Base-by-base conservation (phyloP, 2,888 invertebrate genomes). In the Plemyria rubiginata region DNA sequence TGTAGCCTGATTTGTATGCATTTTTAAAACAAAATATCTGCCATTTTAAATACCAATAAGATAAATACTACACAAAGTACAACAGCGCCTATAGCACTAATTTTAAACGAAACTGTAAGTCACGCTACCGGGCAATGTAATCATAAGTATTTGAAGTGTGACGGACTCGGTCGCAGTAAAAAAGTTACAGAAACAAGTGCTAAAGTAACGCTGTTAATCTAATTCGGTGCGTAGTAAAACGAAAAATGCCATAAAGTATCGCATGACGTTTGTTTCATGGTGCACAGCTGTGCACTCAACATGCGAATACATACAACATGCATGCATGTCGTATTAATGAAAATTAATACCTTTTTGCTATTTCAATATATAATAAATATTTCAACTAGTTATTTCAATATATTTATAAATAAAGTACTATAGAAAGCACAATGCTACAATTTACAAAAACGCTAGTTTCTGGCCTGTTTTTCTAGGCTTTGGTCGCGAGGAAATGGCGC, bases 211-310 rank as follows among this genome's bases (percentile, higher is more conserved):
- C 67, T 72, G 77, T 85, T 79, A 80, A 82, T 85, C 84, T 86
- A 85, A 85, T 79, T 83, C 79, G 67, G 83, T 68, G 54, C 66
- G 82, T 71, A 78, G 77, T 87, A 82, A 86, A 86, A 80, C 70
- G 70, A 81, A 81, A 83, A 84, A 82, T 80, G 83, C 80, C 67
- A 80, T 86, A 82, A 84, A 83, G 56, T 51, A 15, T 66, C 65
- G 73, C 62, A 68, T 67, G 61, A 68, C 60, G 73, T 60, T 53
- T 70, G 69, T 8, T 81, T 81, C 80, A 82, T 73, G 78, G 73
- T 67, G 67, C 61, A 67, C 75, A 74, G 75, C 77, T 76, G 75
- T 70, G 63, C 52, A 46, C 58, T 43, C 32, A 48, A 22, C 36
- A 54, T 13, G 51, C 38, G n/a, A n/a, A 45, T 29, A 40, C 55